These are phyloP conservation scores for Tetramorium simillimum DNA, from an alignment of 1,140 invertebrate genomes.

Conservation along the genomic window DNA sequence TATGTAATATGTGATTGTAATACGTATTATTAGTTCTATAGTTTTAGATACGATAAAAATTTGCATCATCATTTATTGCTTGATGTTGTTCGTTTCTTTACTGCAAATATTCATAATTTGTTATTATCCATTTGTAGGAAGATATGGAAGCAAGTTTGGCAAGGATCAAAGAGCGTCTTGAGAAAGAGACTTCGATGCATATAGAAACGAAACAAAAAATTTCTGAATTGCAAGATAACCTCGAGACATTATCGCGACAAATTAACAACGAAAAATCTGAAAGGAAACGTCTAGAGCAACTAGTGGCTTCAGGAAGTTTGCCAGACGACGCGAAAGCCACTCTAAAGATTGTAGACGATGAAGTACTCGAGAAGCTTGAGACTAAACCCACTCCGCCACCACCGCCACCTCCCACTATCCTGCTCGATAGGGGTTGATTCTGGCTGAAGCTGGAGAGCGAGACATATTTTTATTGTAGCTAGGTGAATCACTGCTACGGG, in stretches of 20 bases:
- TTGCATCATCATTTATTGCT: neutral
- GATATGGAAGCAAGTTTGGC: slow-evolving; percentile 94
- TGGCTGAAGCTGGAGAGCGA: slow-evolving; percentile 67
- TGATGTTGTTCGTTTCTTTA: neutral
- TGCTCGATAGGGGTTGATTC: slow-evolving; percentile 81
- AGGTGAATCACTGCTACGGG: slow-evolving; percentile 78
- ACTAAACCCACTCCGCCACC: slow-evolving; percentile 76
- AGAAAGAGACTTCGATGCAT: slow-evolving; percentile 95
- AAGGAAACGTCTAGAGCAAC: slow-evolving; percentile 92
- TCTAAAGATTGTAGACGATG: slow-evolving; percentile 85
- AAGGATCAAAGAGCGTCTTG: slow-evolving; percentile 94
- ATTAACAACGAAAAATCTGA: slow-evolving; percentile 94
- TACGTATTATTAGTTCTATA: neutral
- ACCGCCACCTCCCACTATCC: slow-evolving; percentile 63
- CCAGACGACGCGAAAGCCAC: slow-evolving; percentile 95
- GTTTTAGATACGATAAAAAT: neutral
- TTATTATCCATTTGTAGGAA: slow-evolving; percentile 86
- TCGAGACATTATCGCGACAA: slow-evolving; percentile 86
- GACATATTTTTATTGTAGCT: slow-evolving; percentile 79
- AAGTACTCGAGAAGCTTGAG: slow-evolving; percentile 82
- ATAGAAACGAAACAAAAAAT: slow-evolving; percentile 94
- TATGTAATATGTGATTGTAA: neutral
- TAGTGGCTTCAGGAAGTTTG: slow-evolving; percentile 95
- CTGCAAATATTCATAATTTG: neutral
- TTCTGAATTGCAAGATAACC: slow-evolving; percentile 88